Evolutionary conservation across 2,888 invertebrate species (phyloP).

Genomic region (Brenthis hecate): DNA sequence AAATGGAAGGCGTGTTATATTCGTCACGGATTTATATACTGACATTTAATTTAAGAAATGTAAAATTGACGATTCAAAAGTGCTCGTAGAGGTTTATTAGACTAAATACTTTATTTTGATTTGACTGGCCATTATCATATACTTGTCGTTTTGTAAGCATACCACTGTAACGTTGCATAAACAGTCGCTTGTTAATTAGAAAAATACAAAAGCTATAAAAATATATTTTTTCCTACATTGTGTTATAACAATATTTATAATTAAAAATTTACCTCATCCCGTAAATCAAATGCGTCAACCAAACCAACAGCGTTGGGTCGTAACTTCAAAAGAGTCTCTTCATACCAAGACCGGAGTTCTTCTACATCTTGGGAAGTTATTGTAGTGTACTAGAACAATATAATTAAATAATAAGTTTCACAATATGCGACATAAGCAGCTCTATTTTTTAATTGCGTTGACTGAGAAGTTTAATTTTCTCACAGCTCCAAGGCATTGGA

Average conservation of each 20-base stretch:
- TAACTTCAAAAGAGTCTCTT: slow-evolving; percentile 85
- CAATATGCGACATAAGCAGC: not conserved
- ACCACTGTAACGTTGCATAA: not conserved
- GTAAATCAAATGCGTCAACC: slow-evolving; percentile 94
- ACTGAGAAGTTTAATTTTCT: too few relatives aligned
- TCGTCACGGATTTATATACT: too few relatives aligned
- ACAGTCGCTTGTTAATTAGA: not conserved
- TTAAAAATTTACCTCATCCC: slow-evolving; percentile 83
- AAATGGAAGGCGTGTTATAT: too few relatives aligned
- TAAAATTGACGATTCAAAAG: too few relatives aligned
- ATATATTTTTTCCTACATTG: not conserved
- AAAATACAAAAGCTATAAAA: not conserved
- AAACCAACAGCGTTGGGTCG: slow-evolving; percentile 94
- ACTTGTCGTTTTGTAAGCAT: too few relatives aligned
- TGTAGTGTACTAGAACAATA: slow-evolving; percentile 83
- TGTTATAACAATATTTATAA: too few relatives aligned
- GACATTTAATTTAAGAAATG: too few relatives aligned
- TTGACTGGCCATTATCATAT: too few relatives aligned
- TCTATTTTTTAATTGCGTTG: too few relatives aligned
- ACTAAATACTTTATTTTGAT: too few relatives aligned
- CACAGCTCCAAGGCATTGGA: too few relatives aligned
- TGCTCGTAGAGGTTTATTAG: too few relatives aligned
- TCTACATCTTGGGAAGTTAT: slow-evolving; percentile 72
- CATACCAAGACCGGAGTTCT: slow-evolving; percentile 84
- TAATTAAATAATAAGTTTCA: not conserved